phyloP scores from a whole-genome alignment of 2,888 invertebrate genomes.

The Eumacrocentrus americanus region DNA sequence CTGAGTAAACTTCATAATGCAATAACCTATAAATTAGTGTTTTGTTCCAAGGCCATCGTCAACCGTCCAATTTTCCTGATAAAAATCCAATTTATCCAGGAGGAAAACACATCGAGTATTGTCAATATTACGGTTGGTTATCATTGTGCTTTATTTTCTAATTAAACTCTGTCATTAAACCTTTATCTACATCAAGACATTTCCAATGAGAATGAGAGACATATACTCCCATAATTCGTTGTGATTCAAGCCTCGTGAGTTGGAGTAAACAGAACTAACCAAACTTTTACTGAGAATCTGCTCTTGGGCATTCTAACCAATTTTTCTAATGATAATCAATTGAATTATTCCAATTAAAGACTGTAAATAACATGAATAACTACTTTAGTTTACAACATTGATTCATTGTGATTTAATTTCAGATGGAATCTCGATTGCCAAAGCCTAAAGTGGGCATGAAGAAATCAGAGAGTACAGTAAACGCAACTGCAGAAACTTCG shows the following conservation, averaged over 20 bases:
- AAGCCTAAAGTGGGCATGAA: slow-evolving; percentile 47
- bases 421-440: slow-evolving; percentile 65
- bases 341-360: too few species aligned
- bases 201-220: too few species aligned
- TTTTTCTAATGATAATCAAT: neutral
- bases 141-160: neutral
- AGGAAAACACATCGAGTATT: too few species aligned
- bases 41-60: slow-evolving; percentile 20
- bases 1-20: neutral
- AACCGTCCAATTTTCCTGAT: too few species aligned
- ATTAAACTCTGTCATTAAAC: slow-evolving; percentile 28
- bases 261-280: neutral
- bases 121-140: neutral
- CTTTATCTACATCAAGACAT: too few species aligned
- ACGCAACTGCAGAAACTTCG: slow-evolving; percentile 6
- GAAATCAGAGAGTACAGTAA: slow-evolving; percentile 41
- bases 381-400: too few species aligned
- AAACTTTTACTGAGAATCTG: neutral
- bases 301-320: neutral
- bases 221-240: too few species aligned
- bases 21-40: neutral
- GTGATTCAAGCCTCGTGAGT: slow-evolving; percentile 9
- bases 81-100: too few species aligned
- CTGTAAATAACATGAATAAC: too few species aligned
- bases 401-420: slow-evolving; percentile 19